These are phyloP conservation scores for Sebastiscus tertius DNA, from an alignment of 2,797 vertebrate species.

Conservation along the genomic window DNA sequence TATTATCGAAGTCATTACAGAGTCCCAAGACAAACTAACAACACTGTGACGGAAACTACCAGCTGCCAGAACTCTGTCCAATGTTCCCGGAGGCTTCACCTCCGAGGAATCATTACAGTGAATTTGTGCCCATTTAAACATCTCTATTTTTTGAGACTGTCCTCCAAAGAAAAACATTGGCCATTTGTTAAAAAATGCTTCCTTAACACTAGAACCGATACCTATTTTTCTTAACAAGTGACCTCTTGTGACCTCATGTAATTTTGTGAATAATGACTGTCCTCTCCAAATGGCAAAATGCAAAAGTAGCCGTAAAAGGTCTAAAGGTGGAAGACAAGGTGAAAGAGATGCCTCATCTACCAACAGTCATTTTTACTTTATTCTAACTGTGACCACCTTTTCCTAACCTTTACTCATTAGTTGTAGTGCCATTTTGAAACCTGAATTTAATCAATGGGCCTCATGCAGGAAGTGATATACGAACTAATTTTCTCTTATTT, in stretches of 20 bases:
- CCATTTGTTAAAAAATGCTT: not conserved
- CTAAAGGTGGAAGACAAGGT: not conserved
- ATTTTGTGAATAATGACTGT: slow-evolving; percentile 10
- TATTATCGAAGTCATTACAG: slow-evolving; percentile 53
- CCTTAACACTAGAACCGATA: not conserved
- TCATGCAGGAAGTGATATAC: too few species aligned
- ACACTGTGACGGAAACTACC: not conserved
- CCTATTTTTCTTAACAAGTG: not conserved
- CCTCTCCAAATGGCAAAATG: not conserved
- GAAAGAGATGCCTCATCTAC: not conserved
- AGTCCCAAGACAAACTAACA: slow-evolving; percentile 30
- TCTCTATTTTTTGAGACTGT: not conserved
- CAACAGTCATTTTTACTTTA: not conserved
- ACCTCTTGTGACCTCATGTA: not conserved
- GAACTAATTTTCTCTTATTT: too few species aligned
- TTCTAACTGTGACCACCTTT: not conserved
- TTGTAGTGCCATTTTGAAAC: not conserved
- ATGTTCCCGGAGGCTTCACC: slow-evolving; percentile 15
- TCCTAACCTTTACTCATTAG: not conserved
- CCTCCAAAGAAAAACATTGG: not conserved
- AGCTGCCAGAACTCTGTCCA: slow-evolving; percentile 18
- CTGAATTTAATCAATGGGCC: not conserved
- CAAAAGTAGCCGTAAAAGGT: not conserved
- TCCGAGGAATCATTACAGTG: slow-evolving; percentile 9
- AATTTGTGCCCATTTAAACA: not conserved